Conservation (phyloP, 2,888 invertebrate genomes). For the Romanomermis culicivorax region DNA sequence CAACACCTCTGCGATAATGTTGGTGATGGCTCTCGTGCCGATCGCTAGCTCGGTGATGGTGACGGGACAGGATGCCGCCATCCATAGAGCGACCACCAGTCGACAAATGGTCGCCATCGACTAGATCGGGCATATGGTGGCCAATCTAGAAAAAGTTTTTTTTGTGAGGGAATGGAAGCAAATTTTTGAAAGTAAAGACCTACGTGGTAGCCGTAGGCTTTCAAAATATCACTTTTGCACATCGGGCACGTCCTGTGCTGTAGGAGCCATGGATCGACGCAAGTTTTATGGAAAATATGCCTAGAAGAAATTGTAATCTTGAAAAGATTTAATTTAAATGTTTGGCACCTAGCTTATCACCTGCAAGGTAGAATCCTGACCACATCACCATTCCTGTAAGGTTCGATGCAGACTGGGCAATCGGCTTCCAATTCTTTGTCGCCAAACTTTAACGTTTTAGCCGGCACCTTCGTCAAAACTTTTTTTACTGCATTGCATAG, state of each 20-base stretch:
- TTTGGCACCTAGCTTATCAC: too few species aligned
- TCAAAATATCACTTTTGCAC: constrained; percentile 87
- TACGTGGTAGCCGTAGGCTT: constrained; percentile 35
- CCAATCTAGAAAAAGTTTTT: neutral
- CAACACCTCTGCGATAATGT: neutral
- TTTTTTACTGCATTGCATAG: constrained; percentile 78
- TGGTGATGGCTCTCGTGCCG: neutral
- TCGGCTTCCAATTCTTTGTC: constrained; percentile 68
- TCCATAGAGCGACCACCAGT: constrained; percentile 13
- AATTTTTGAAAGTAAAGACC: too few species aligned
- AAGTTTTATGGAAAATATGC: constrained; percentile 81
- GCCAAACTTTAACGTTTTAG: constrained; percentile 59
- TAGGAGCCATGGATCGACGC: constrained; percentile 84
- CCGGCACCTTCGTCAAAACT: constrained; percentile 74
- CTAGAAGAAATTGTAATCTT: constrained; percentile 42
- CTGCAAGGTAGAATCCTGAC: constrained; percentile 72
- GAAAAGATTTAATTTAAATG: constrained; percentile 12
- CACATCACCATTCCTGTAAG: constrained; percentile 63
- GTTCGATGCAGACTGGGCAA: constrained; percentile 84
- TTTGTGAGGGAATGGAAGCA: too few species aligned
- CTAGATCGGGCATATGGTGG: neutral
- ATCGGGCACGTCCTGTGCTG: constrained; percentile 86
- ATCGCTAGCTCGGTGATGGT: too few species aligned
- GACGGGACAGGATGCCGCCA: neutral
- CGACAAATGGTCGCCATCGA: neutral